Conservation (phyloP, 2,113 vertebrate species). For the Rattus rattus region DNA sequence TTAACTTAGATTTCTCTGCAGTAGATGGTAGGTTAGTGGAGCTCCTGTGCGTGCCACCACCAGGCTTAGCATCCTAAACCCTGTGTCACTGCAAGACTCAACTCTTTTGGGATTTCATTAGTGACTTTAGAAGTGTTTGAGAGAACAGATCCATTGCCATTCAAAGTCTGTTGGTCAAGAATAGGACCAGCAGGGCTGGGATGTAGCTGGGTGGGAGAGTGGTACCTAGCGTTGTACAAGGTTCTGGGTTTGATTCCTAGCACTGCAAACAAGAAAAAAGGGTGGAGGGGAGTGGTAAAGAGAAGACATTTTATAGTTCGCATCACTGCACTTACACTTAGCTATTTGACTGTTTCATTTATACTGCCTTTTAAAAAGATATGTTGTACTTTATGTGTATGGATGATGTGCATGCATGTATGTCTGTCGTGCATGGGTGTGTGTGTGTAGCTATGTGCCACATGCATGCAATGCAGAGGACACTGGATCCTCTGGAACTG, state of each 20-base stretch:
- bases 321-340: background rate
- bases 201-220: background rate
- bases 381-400: background rate
- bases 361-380: background rate
- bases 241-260: background rate
- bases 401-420: background rate
- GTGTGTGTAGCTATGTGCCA: background rate
- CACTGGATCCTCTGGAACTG: background rate
- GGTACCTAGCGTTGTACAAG: background rate
- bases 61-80: background rate
- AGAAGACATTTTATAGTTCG: background rate
- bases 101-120: background rate
- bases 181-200: background rate
- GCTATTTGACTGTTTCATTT: constrained; percentile 10
- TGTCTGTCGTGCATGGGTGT: background rate
- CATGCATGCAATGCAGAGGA: background rate
- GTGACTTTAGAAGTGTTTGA: background rate
- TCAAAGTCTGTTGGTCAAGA: constrained; percentile 8
- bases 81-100: background rate
- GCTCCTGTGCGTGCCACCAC: background rate
- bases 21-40: constrained; percentile 33
- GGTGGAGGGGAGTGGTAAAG: background rate
- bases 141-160: constrained; percentile 1
- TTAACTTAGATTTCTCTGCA: constrained; percentile 19
- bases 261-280: background rate